phyloP scores from a whole-genome alignment of 2,888 invertebrate genomes.

The Bruchidius siliquastri region DNA sequence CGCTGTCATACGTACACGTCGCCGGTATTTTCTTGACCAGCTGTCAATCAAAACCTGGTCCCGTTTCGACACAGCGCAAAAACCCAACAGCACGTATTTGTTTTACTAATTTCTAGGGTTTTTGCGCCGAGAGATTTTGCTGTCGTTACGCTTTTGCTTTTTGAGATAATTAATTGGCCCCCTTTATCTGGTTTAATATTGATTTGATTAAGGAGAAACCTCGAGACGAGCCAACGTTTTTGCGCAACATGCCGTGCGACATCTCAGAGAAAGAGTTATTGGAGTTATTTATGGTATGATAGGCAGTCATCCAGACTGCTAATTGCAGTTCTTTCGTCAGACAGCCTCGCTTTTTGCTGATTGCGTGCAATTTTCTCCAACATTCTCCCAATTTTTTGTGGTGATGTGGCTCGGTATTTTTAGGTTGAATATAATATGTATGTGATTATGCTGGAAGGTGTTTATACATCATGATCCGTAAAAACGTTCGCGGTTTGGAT shows the following conservation, averaged over 20 bases:
- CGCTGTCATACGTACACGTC: slow-evolving; percentile 30
- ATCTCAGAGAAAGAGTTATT: background rate
- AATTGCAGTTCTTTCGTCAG: background rate
- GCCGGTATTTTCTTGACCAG: slow-evolving; percentile 2
- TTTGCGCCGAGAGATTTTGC: slow-evolving; percentile 14
- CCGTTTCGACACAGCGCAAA: background rate
- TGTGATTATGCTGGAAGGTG: background rate
- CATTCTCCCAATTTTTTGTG: background rate
- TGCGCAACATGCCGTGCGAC: background rate
- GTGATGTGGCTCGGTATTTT: background rate
- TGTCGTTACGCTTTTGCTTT: slow-evolving; percentile 1
- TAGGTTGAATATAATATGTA: background rate
- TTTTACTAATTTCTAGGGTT: slow-evolving; percentile 34
- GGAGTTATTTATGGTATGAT: background rate
- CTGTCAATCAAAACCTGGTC: slow-evolving; percentile 36
- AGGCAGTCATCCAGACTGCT: background rate
- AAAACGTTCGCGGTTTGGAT: no score
- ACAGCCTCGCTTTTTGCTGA: background rate
- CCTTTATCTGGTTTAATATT: background rate
- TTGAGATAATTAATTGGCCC: background rate
- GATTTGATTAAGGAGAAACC: background rate
- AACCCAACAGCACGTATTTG: slow-evolving; percentile 28
- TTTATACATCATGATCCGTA: background rate
- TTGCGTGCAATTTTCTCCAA: background rate
- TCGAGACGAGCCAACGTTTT: background rate